Evolutionary conservation across 2,797 vertebrate genomes (phyloP).

Genomic region (Fratercula arctica): DNA sequence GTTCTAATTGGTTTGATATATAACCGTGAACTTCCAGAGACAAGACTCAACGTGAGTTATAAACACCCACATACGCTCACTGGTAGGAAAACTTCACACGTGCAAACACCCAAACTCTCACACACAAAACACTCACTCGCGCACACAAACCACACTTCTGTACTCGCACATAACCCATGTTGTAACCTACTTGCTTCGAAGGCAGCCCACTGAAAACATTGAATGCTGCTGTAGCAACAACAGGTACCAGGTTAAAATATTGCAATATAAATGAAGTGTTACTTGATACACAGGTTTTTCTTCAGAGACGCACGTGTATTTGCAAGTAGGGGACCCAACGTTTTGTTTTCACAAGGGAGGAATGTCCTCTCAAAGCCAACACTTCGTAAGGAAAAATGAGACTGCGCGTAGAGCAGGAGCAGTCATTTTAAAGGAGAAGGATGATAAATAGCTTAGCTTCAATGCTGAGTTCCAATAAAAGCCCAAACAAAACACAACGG

Average conservation of each 20-base stretch:
- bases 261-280: conserved; percentile 60
- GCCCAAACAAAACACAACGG: conserved; percentile 5
- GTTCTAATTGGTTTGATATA: conserved; percentile 65
- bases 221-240: conserved; percentile 63
- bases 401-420: background rate
- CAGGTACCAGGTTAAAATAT: conserved; percentile 68
- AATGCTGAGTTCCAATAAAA: conserved; percentile 15
- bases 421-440: background rate
- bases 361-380: conserved; percentile 7
- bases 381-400: background rate
- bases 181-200: conserved; percentile 46
- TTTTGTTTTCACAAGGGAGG: background rate
- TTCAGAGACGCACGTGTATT: background rate
- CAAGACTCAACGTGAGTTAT: conserved; percentile 43
- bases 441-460: conserved; percentile 61
- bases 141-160: background rate
- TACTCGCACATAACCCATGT: conserved; percentile 42
- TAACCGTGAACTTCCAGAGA: conserved; percentile 56
- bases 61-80: conserved; percentile 16
- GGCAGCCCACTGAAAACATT: conserved; percentile 51
- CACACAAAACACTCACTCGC: background rate
- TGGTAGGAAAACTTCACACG: background rate
- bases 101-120: conserved; percentile 37
- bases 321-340: conserved; percentile 26
- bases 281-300: conserved; percentile 50